A percentile compares a stretch with the other conserved stretches of the same genome.
phyloP scores from a whole-genome alignment of 2,888 invertebrate genomes.

The Eubasilissa splendida region DNA sequence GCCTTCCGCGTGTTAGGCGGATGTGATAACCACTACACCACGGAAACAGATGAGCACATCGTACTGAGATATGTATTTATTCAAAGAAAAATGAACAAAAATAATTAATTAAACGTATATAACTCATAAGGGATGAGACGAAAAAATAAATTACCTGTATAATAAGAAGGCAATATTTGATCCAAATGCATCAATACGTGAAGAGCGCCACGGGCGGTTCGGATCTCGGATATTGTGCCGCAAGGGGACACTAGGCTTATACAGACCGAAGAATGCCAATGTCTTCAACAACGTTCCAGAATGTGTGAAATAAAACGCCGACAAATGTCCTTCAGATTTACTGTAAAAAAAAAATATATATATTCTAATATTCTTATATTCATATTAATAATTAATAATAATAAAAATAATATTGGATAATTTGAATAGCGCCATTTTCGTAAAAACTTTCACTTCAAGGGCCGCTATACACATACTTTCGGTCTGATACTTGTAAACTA shows the following conservation, averaged over 20 bases:
- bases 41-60: constrained; percentile 73
- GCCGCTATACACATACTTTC: too few species aligned
- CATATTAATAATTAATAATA: too few species aligned
- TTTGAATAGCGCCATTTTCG: too few species aligned
- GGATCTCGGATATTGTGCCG: constrained; percentile 70
- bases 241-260: constrained; percentile 76
- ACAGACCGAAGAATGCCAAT: constrained; percentile 81
- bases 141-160: constrained; percentile 71
- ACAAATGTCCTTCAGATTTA: constrained; percentile 64
- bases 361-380: too few species aligned
- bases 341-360: constrained; percentile 42
- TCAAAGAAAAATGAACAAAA: background rate
- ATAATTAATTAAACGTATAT: background rate
- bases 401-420: too few species aligned
- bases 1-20: constrained; percentile 76
- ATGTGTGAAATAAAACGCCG: constrained; percentile 84
- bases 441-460: too few species aligned
- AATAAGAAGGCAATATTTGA: constrained; percentile 85
- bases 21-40: constrained; percentile 94
- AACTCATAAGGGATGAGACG: too few species aligned
- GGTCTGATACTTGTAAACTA: too few species aligned
- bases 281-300: constrained; percentile 87
- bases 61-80: background rate
- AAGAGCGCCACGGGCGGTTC: constrained; percentile 74
- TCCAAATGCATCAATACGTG: constrained; percentile 84